A percentile compares a stretch with the other conserved stretches of the same genome.
Evolutionary conservation across 30 jellyfish, hydroid and myxozoan genomes (phyloP).

Genomic region (Aurelia coerulea): DNA sequence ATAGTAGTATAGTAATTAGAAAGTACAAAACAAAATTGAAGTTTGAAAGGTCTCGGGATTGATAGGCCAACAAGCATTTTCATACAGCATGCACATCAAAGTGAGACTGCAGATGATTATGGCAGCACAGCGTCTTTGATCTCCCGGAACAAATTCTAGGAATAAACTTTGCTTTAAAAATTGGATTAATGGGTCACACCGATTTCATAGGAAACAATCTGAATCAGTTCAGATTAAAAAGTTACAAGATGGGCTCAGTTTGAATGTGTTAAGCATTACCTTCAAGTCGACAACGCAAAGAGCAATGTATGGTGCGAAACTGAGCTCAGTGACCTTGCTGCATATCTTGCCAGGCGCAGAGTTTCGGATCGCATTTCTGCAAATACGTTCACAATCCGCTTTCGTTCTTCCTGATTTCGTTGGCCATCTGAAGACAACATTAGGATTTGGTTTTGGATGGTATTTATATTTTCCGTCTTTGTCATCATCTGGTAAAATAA

Average conservation of each 20-base stretch:
- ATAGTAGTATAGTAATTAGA: too few species aligned
- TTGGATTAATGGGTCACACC: neutral
- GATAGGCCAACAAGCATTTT: too few species aligned
- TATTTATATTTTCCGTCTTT: too few species aligned
- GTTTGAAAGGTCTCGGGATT: too few species aligned
- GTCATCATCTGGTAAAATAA: too few species aligned
- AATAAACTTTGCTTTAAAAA: neutral
- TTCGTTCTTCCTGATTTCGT: conserved; percentile 37
- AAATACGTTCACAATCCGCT: neutral
- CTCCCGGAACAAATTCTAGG: neutral
- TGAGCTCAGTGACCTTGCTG: conserved; percentile 22
- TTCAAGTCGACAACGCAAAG: conserved; percentile 35
- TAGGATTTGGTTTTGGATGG: too few species aligned
- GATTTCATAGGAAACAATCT: too few species aligned
- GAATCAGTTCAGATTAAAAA: too few species aligned
- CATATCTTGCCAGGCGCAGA: conserved; percentile 52
- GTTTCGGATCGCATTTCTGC: conserved; percentile 15
- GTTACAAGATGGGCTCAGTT: neutral
- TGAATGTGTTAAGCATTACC: conserved; percentile 1
- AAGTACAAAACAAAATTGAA: too few species aligned
- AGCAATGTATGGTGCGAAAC: neutral
- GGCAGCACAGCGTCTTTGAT: too few species aligned
- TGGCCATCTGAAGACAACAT: conserved; percentile 16
- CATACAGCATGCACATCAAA: too few species aligned
- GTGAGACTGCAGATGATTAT: too few species aligned